phyloP scores from a whole-genome alignment of 1,140 invertebrate genomes.

The Holotrichia oblita region DNA sequence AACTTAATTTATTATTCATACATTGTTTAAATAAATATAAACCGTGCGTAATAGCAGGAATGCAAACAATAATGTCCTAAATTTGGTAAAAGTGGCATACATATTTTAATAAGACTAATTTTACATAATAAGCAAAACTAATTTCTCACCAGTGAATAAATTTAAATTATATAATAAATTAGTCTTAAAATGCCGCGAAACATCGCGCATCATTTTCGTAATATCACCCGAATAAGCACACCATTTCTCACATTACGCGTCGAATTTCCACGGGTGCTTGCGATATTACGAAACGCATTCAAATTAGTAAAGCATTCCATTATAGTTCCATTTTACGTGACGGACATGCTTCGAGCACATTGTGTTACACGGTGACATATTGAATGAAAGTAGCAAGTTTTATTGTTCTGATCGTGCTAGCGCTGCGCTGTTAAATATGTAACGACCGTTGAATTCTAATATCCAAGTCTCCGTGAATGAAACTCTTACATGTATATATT shows the following conservation, averaged over 20 bases:
- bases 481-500: not conserved
- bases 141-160: too few relatives aligned
- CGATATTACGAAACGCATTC: not conserved
- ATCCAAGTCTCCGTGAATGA: not conserved
- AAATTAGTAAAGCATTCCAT: not conserved
- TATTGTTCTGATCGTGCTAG: not conserved
- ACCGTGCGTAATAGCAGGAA: too few relatives aligned
- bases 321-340: constrained; percentile 30
- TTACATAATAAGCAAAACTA: too few relatives aligned
- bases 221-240: not conserved
- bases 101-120: too few relatives aligned
- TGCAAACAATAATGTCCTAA: too few relatives aligned
- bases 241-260: not conserved
- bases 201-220: constrained; percentile 2
- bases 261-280: not conserved
- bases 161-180: too few relatives aligned
- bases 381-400: not conserved
- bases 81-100: too few relatives aligned
- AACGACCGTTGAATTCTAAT: constrained; percentile 22
- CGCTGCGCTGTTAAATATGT: not conserved
- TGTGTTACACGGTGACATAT: not conserved
- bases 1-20: too few relatives aligned
- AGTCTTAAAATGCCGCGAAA: too few relatives aligned
- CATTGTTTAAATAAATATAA: too few relatives aligned
- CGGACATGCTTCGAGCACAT: not conserved